Base-by-base conservation (phyloP, 2,113 vertebrate species). In the Shinisaurus crocodilurus region DNA sequence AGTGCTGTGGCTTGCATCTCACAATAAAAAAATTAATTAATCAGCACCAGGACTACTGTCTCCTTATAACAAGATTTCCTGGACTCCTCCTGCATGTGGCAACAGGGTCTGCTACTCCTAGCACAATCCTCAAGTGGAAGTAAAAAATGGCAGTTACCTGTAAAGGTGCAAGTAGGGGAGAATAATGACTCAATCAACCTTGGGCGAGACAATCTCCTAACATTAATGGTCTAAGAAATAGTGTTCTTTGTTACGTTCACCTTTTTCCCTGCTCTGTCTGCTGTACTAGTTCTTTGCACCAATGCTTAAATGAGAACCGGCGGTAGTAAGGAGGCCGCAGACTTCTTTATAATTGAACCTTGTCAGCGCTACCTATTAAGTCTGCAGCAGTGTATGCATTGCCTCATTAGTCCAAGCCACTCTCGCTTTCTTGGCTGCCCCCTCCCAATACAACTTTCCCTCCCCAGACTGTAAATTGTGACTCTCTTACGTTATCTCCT, bases 401-500 rank as follows among this genome's bases (percentile, higher is more conserved):
- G 93, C 92, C 94, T 97, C 95, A 95, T 97, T 96, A 98, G 95
- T 94, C 91, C 92, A 94, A 95, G 48, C 89, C 75, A 88, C 57
- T 34, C 60, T 70, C 50, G 45, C 86, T 93, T 90, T 84, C 91
- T 95, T 91, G 94, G 90, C 88, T 93, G 83, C 34, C 67, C 25
- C 0, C 92, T 95, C 45, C 88, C 90, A 50, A 80, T 50, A 40
- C 34, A 54, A 48, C 76, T 84, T 65, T 1, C 27, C 72, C 1
- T 6, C 7, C 13, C 6, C 43, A 20, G 43, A 23, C 69, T 90
- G 74, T 82, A 90, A 95, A 89, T 90, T 89, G 90, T 0, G 54
- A 94, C 89, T 80, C 75, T 65, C 88, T 79, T 94, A 60, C 87
- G 89, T 94, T 95, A 79, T 40, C 18, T n/a, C 80, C 82, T 65